Conservation (phyloP, 2,113 vertebrate genomes). For the Cacatua alba region DNA sequence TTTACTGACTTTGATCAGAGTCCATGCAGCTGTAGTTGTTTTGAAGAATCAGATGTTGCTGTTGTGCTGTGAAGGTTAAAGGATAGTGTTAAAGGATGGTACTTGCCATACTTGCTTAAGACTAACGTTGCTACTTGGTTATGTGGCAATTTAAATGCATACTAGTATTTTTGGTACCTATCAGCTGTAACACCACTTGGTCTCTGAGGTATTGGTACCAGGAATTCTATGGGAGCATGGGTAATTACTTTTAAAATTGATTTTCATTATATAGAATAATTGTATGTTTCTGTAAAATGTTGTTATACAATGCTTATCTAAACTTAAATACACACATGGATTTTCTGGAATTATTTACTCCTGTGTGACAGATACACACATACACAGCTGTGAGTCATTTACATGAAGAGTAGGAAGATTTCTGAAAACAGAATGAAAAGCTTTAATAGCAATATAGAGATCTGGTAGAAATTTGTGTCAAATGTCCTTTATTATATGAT, state of each 20-base stretch:
- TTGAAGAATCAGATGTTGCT: conserved; percentile 10
- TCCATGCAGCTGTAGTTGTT: conserved; percentile 24
- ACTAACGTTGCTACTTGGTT: not conserved
- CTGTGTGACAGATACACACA: not conserved
- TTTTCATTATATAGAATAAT: conserved; percentile 9
- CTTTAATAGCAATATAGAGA: not conserved
- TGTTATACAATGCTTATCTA: not conserved
- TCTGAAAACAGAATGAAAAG: not conserved
- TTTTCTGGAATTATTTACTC: conserved; percentile 45
- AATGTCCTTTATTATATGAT: not conserved
- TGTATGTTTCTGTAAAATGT: not conserved
- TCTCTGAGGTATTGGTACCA: not conserved
- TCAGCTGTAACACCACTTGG: not conserved
- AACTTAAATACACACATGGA: not conserved
- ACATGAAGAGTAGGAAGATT: conserved; percentile 8
- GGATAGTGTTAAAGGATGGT: not conserved
- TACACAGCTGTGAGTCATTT: conserved; percentile 42
- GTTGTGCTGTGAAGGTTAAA: not conserved
- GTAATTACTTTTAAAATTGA: not conserved
- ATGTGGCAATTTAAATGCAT: not conserved
- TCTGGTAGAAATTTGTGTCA: not conserved
- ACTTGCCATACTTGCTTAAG: not conserved
- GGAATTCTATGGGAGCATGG: not conserved
- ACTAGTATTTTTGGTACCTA: not conserved
- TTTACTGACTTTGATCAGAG: conserved; percentile 27